Conservation (phyloP, 2,888 invertebrate species). For the Hyles lineata region DNA sequence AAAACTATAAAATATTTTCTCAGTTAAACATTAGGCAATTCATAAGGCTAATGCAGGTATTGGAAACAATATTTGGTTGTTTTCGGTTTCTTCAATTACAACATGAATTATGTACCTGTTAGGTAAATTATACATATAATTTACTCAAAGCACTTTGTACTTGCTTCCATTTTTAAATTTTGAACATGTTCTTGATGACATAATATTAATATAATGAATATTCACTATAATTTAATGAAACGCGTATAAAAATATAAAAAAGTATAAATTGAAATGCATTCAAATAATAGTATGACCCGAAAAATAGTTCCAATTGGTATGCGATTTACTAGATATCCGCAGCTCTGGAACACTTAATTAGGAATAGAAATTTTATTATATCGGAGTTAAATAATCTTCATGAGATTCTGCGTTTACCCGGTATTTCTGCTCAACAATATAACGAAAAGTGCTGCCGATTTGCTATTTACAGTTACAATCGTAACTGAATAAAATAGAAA, state of each 20-base stretch:
- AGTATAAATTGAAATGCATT: constrained; percentile 17
- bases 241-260: constrained; percentile 43
- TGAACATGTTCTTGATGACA: constrained; percentile 44
- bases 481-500: not conserved
- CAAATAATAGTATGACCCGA: constrained; percentile 3
- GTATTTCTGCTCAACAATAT: not conserved
- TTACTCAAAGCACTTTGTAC: constrained; percentile 82
- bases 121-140: constrained; percentile 44
- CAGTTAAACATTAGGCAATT: constrained; percentile 82
- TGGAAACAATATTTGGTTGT: constrained; percentile 83
- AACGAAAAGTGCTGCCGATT: not conserved
- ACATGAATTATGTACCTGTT: constrained; percentile 67
- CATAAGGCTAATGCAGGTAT: constrained; percentile 82
- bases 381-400: not conserved
- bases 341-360: constrained; percentile 9
- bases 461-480: not conserved
- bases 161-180: constrained; percentile 60
- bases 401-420: constrained; percentile 17
- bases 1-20: constrained; percentile 84
- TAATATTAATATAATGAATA: constrained; percentile 30
- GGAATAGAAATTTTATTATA: not conserved
- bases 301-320: constrained; percentile 19
- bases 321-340: not conserved
- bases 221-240: constrained; percentile 37
- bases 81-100: constrained; percentile 69